These are phyloP conservation scores for Arizona elegans DNA, from an alignment of 2,113 vertebrate species.

Conservation along the genomic window DNA sequence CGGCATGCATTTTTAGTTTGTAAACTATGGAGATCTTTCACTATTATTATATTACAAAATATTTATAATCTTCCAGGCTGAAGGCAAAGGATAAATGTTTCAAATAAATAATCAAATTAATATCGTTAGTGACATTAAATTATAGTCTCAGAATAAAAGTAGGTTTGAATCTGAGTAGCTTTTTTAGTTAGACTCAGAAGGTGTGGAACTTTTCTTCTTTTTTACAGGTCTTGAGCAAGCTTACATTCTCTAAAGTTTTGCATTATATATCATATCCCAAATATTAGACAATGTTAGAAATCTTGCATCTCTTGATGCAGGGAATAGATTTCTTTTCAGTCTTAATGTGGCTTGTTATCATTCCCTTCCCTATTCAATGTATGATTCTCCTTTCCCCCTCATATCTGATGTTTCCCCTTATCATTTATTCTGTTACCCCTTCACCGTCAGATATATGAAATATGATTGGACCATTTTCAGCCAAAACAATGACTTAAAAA, in stretches of 20 bases:
- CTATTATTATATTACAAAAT: background rate
- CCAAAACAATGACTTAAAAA: background rate
- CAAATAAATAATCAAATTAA: background rate
- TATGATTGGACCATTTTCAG: background rate
- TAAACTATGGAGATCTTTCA: background rate
- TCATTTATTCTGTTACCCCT: background rate
- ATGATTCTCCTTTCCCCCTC: background rate
- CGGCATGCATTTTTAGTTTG: background rate
- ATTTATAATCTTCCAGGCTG: background rate
- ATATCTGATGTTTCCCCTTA: background rate
- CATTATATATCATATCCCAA: background rate
- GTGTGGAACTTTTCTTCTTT: background rate
- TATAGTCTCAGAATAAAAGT: background rate
- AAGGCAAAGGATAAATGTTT: background rate
- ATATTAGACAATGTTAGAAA: background rate
- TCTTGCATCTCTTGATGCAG: background rate
- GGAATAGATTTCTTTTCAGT: background rate
- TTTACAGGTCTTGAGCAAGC: background rate
- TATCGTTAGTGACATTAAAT: background rate
- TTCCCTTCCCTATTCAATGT: background rate
- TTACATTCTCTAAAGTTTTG: background rate
- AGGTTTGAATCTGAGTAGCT: background rate
- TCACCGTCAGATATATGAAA: background rate
- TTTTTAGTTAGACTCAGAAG: background rate
- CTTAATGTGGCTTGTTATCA: background rate